A percentile compares a stretch with the other conserved stretches of the same genome.
Evolutionary conservation across 2,888 invertebrate genomes (phyloP).

Genomic region (Drosophila monieri): DNA sequence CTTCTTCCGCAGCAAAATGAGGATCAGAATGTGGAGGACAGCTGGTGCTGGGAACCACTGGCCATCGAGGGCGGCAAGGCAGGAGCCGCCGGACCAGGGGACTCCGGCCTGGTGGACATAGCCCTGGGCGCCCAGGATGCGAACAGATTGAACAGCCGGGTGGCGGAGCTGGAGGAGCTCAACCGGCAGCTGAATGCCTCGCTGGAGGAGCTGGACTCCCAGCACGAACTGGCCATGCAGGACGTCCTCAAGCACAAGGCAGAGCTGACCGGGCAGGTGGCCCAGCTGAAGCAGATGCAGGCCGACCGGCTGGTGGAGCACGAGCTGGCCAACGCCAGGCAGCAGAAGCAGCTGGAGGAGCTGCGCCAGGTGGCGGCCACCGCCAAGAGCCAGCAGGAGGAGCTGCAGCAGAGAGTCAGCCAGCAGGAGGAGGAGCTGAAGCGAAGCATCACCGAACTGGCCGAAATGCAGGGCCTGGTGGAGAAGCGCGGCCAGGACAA

Average conservation of each 20-base stretch:
- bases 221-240: constrained; percentile 89
- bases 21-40: constrained; percentile 80
- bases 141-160: constrained; percentile 83
- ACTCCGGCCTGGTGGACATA: constrained; percentile 61
- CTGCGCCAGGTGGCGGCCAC: constrained; percentile 43
- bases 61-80: constrained; percentile 46
- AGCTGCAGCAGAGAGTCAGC: constrained; percentile 70
- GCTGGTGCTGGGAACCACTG: constrained; percentile 84
- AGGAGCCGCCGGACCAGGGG: constrained; percentile 66
- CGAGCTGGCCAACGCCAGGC: constrained; percentile 67
- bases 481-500: constrained; percentile 77
- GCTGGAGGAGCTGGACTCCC: constrained; percentile 89
- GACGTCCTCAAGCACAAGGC: constrained; percentile 85
- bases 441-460: constrained; percentile 68
- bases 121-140: constrained; percentile 43
- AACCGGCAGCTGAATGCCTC: constrained; percentile 85
- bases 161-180: constrained; percentile 83
- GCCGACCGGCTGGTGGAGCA: constrained; percentile 67
- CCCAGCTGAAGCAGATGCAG: constrained; percentile 81
- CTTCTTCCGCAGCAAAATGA: constrained; percentile 34
- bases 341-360: constrained; percentile 63
- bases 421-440: constrained; percentile 70
- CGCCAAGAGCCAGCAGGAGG: constrained; percentile 49
- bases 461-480: constrained; percentile 72
- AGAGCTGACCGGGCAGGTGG: constrained; percentile 85